These are phyloP conservation scores for Nerophis ophidion DNA, from an alignment of 2,113 vertebrate genomes.

Conservation along the genomic window DNA sequence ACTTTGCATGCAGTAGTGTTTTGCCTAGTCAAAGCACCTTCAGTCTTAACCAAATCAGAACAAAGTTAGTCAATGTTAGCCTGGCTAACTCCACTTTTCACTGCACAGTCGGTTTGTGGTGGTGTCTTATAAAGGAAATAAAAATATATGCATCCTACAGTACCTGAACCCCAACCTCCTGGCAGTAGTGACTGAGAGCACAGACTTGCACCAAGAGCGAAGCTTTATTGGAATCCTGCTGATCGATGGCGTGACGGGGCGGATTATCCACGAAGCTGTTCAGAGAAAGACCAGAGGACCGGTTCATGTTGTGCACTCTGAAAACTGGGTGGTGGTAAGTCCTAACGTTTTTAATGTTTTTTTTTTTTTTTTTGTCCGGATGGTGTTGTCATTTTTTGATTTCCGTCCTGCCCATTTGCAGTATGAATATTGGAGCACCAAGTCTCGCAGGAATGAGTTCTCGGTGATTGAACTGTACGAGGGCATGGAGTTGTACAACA, in stretches of 20 bases:
- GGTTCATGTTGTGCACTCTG: conserved; percentile 90
- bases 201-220: conserved; percentile 84
- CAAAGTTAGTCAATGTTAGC: too few species aligned
- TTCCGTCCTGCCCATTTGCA: conserved; percentile 32
- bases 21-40: too few species aligned
- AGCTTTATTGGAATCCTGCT: conserved; percentile 88
- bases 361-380: background rate
- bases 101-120: too few species aligned
- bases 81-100: too few species aligned
- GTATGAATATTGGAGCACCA: conserved; percentile 98
- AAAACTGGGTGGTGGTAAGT: conserved; percentile 99
- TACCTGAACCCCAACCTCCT: conserved; percentile 95
- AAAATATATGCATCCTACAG: conserved; percentile 52
- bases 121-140: too few species aligned
- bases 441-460: conserved; percentile 90
- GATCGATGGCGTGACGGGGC: conserved; percentile 88
- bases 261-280: conserved; percentile 89
- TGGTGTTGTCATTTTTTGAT: background rate
- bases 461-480: conserved; percentile 92
- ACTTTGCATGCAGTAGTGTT: too few species aligned
- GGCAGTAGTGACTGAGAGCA: conserved; percentile 91
- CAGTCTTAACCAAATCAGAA: too few species aligned
- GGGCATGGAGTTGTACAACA: conserved; percentile 94
- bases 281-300: conserved; percentile 91
- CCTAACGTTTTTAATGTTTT: background rate